phyloP scores from a whole-genome alignment of 1,140 invertebrate genomes.

The Aradophagus sp. region DNA sequence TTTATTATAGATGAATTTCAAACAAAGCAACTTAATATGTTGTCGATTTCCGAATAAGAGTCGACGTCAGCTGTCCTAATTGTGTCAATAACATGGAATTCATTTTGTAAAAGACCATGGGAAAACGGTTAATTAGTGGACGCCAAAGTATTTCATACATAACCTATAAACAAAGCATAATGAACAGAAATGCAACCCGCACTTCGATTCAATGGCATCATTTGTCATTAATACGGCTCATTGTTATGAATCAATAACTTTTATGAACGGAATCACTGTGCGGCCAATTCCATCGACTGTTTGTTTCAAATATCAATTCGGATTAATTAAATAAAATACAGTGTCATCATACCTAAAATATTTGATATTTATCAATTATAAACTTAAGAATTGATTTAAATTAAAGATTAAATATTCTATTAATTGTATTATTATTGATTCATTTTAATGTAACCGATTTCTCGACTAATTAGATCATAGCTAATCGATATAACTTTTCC shows the following conservation, averaged over 20 bases:
- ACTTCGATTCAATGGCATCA: conserved; percentile 45
- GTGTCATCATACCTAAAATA: too few species aligned
- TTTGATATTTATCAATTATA: too few species aligned
- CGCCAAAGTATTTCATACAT: conserved; percentile 34
- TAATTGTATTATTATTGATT: too few species aligned
- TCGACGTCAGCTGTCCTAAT: conserved; percentile 12
- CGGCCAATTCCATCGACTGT: too few species aligned
- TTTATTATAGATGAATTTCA: background rate
- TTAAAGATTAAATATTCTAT: too few species aligned
- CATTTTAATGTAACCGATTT: too few species aligned
- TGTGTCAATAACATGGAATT: conserved; percentile 45
- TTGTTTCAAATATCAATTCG: too few species aligned
- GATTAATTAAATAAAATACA: too few species aligned
- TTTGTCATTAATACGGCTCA: conserved; percentile 43
- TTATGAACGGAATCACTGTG: conserved; percentile 8
- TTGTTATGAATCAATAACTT: conserved; percentile 28
- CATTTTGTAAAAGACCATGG: conserved; percentile 47
- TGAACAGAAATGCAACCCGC: conserved; percentile 33
- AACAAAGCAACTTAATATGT: conserved; percentile 5
- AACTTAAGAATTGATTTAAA: too few species aligned
- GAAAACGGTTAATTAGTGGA: conserved; percentile 53
- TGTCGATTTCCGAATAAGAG: conserved; percentile 8
- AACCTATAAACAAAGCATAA: conserved; percentile 40
- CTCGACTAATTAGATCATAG: too few species aligned
- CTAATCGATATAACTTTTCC: too few species aligned